Base-by-base conservation (phyloP, 2,113 vertebrate species). In the Zingel zingel region DNA sequence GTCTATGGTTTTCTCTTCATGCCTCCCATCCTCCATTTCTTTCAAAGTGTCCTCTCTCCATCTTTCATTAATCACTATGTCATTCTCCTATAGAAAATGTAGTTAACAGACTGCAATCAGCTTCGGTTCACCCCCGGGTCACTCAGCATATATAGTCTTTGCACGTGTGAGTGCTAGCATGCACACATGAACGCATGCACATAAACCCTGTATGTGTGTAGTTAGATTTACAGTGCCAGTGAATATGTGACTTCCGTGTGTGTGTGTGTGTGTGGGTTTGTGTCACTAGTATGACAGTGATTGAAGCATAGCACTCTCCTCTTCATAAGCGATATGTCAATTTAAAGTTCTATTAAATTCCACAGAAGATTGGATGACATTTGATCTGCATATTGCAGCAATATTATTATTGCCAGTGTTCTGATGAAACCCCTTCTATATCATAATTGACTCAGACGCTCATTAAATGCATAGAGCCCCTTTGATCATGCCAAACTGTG, bases 31-130 rank as follows among this genome's bases (percentile, higher is more conserved):
- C 62, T 62, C 53, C 23, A 45, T 81, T 77, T 79, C 59, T 61
- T 39, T 72, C 65, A 66, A 51, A 68, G 59, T 57, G 58, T 79
- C 21, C 56, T 23, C 62, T 74, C 8, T 80, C 70, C 72, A 43
- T 70, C 59, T 81, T 79, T 81, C 85, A 90, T 92, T 84, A 86
- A 92, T 93, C 92, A 81, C 68, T 19, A 2, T 79, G 77, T 79
- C 86, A 85, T 82, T 83, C 72, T 58, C 74, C 74, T 87, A 87
- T 88, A 81, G 90, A 86, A 91, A 86, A 89, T 77, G 84, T 74
- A 89, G 89, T 93, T 92, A 90, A 89, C 70, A 81, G 84, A 92
- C 83, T 89, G 86, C 87, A 93, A 88, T 94, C 90, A 87, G 58
- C 85, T 74, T 63, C 62, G 86, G 92, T 91, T 94, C 93, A 93